Evolutionary conservation across 2,113 vertebrate species (phyloP).

Genomic region (Pongo pygmaeus): DNA sequence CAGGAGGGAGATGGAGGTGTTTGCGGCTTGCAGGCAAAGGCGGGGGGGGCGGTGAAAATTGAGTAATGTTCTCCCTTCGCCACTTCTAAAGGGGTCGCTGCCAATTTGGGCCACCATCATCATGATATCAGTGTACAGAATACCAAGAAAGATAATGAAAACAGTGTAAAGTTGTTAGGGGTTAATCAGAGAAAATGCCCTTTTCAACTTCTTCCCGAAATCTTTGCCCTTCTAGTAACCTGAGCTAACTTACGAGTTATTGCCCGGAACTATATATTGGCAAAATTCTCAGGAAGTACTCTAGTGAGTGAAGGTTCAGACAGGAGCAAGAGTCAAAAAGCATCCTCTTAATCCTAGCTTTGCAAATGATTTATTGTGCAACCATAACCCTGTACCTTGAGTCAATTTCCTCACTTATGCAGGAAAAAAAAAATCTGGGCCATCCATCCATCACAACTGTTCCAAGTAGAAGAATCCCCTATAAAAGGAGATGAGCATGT

Average conservation of each 20-base stretch:
- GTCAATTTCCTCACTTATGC: slow-evolving; percentile 3
- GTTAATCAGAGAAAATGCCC: background rate
- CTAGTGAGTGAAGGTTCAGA: background rate
- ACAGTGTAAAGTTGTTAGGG: background rate
- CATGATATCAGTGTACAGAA: background rate
- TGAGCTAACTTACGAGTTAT: background rate
- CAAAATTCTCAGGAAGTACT: slow-evolving; percentile 19
- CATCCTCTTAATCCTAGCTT: slow-evolving; percentile 1
- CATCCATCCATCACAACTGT: slow-evolving; percentile 28
- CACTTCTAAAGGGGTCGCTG: background rate
- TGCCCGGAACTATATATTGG: background rate
- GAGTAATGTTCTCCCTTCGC: background rate
- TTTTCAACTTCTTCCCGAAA: background rate
- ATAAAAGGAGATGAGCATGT: background rate
- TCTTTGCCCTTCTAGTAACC: background rate
- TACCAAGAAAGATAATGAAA: background rate
- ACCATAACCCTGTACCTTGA: slow-evolving; percentile 18
- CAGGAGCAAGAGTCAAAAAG: background rate
- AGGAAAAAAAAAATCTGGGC: background rate
- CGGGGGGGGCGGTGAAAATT: background rate
- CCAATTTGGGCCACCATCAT: background rate
- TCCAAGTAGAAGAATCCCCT: background rate
- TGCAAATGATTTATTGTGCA: slow-evolving; percentile 45
- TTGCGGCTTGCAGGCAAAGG: background rate
- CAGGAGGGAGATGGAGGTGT: background rate